These are phyloP conservation scores for Hydropsyche betteni DNA, from an alignment of 2,888 invertebrate species.

Conservation along the genomic window DNA sequence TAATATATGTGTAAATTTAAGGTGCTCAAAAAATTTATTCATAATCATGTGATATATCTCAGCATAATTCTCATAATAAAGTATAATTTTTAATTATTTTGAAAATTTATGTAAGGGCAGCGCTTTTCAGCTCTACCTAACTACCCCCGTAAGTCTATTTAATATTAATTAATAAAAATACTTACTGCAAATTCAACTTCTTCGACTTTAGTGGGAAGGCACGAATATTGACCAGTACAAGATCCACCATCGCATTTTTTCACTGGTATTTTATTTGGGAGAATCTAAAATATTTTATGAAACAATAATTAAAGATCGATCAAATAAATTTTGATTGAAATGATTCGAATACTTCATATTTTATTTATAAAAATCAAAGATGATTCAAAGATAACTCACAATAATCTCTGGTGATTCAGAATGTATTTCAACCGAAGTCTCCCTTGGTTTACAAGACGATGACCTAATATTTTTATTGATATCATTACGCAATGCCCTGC, in stretches of 20 bases:
- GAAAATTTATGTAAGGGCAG: too few species aligned
- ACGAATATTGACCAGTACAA: slow-evolving; percentile 54
- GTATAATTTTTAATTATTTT: too few species aligned
- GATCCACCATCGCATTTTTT: slow-evolving; percentile 55
- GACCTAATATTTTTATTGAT: slow-evolving; percentile 51
- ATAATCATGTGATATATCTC: too few species aligned
- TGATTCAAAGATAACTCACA: too few species aligned
- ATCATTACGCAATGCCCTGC: slow-evolving; percentile 31
- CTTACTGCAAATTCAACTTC: slow-evolving; percentile 53
- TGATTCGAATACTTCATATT: not conserved
- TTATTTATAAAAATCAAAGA: too few species aligned
- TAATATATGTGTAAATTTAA: too few species aligned
- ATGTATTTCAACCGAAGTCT: slow-evolving; percentile 54
- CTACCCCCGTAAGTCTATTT: too few species aligned
- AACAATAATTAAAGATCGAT: not conserved
- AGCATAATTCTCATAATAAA: too few species aligned
- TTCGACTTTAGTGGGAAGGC: slow-evolving; percentile 52
- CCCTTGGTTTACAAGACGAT: slow-evolving; percentile 55
- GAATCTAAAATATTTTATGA: slow-evolving; percentile 53
- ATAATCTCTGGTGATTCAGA: slow-evolving; percentile 34
- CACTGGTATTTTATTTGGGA: slow-evolving; percentile 55
- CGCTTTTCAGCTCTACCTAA: too few species aligned
- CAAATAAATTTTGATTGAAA: not conserved
- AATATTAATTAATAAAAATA: slow-evolving; percentile 29
- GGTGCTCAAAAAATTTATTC: too few species aligned